Percentiles rank a stretch among this genome's conserved stretches.
These are phyloP conservation scores for Homarus gammarus DNA, from an alignment of 2,888 invertebrate species.

Conservation along the genomic window DNA sequence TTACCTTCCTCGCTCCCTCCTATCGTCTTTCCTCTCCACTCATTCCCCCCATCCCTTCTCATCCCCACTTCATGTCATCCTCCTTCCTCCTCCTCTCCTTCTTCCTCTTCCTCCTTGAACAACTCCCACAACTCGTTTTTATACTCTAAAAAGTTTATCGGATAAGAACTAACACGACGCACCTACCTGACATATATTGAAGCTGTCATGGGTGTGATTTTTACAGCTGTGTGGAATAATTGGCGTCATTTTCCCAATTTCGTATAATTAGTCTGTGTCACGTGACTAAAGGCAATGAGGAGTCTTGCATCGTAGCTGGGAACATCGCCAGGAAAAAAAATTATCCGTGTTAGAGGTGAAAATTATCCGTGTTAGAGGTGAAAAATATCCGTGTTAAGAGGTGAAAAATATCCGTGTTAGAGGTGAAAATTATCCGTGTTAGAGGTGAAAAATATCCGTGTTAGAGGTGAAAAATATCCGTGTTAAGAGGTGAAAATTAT, in stretches of 20 bases:
- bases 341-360: too few species aligned
- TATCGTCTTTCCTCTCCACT: not conserved
- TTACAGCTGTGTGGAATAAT: constrained; percentile 26
- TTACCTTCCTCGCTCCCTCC: not conserved
- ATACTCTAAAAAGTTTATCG: constrained; percentile 31
- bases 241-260: constrained; percentile 1
- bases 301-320: too few species aligned
- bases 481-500: too few species aligned
- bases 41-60: not conserved
- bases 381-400: too few species aligned
- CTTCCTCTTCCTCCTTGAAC: not conserved
- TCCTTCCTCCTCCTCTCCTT: not conserved
- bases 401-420: too few species aligned
- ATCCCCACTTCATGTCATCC: too few species aligned
- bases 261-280: too few species aligned
- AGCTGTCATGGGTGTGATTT: constrained; percentile 16
- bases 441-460: too few species aligned
- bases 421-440: too few species aligned
- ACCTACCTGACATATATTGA: constrained; percentile 26
- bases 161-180: not conserved
- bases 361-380: too few species aligned
- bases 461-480: too few species aligned
- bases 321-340: not conserved
- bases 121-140: constrained; percentile 39
- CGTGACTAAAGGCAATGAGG: too few species aligned